Evolutionary conservation across 2,113 vertebrate genomes (phyloP).

Genomic region (Sus scrofa): T2T-Sscrofa CM000826.6:78780501-78781000

Average conservation of each 20-base stretch:
- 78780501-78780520: conserved; percentile 26
- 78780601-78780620: background rate
- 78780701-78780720: background rate
- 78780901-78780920: background rate
- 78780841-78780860: background rate
- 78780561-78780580: conserved; percentile 44
- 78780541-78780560: conserved; percentile 16
- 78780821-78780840: background rate
- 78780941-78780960: background rate
- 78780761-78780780: background rate
- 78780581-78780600: background rate
- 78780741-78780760: conserved; percentile 21
- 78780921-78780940: background rate
- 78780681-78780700: background rate
- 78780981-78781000: background rate
- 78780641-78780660: conserved; percentile 40
- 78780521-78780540: background rate
- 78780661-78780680: background rate
- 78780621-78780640: background rate
- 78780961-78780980: background rate
- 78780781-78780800: background rate
- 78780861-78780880: background rate
- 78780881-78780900: background rate
- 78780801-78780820: background rate
- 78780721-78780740: background rate